These are phyloP conservation scores for Corvus moneduloides DNA, from an alignment of 2,113 vertebrate genomes.

Conservation along the genomic window DNA sequence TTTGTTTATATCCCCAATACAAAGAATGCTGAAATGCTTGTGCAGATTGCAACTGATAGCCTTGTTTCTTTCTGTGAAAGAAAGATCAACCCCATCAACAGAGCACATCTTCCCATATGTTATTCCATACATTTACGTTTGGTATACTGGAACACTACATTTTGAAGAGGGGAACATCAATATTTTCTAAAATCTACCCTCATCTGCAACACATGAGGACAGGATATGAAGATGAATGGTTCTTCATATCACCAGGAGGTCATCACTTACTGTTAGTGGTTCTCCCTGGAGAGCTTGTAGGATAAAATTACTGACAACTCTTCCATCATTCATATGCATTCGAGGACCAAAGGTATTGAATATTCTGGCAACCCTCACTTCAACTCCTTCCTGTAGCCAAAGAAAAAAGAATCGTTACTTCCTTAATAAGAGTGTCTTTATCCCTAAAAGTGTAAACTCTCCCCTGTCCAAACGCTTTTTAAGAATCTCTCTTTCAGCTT, in stretches of 20 bases:
- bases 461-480: not conserved
- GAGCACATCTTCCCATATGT: not conserved
- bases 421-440: not conserved
- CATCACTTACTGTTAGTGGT: conserved; percentile 87
- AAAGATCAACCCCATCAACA: not conserved
- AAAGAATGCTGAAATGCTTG: not conserved
- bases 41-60: not conserved
- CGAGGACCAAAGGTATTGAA: conserved; percentile 98
- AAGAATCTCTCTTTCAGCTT: not conserved
- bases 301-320: conserved; percentile 99
- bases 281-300: conserved; percentile 96
- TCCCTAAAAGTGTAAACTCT: not conserved
- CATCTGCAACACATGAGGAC: not conserved
- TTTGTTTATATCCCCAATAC: not conserved
- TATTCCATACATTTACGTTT: not conserved
- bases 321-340: conserved; percentile 99
- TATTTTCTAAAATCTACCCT: not conserved
- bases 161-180: not conserved
- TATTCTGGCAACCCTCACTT: conserved; percentile 95
- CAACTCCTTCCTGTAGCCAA: conserved; percentile 89
- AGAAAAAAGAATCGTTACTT: not conserved
- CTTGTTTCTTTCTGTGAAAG: not conserved
- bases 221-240: not conserved
- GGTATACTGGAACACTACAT: not conserved
- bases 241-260: not conserved